A percentile compares a stretch with the other conserved stretches of the same genome.
Conservation (phyloP, 2,797 vertebrate genomes). For the Phoxinus dragarum region DNA sequence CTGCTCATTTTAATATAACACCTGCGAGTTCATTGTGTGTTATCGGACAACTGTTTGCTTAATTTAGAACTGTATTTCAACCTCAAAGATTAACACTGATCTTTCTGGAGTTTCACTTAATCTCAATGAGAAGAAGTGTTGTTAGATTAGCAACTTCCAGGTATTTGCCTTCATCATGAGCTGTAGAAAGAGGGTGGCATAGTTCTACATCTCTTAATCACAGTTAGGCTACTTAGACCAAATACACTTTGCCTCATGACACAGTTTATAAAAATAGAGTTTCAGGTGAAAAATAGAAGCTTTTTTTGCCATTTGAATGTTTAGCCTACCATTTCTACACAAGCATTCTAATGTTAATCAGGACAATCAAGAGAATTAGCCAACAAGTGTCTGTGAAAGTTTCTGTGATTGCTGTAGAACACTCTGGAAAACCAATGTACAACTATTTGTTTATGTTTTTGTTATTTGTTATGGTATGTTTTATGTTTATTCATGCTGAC, state of each 20-base stretch:
- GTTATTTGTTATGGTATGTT: too few relatives aligned
- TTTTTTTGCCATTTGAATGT: background rate
- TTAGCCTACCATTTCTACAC: background rate
- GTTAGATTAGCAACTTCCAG: slow-evolving; percentile 11
- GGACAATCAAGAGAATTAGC: background rate
- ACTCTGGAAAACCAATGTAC: background rate
- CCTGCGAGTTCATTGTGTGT: background rate
- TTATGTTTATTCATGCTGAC: too few relatives aligned
- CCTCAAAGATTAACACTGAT: background rate
- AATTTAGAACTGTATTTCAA: background rate
- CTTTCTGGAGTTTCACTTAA: slow-evolving; percentile 26
- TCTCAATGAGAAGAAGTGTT: background rate
- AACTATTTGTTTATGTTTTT: too few relatives aligned
- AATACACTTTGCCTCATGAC: background rate
- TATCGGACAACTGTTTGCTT: slow-evolving; percentile 5
- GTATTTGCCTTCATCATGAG: background rate
- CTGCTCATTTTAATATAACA: background rate
- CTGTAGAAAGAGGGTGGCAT: background rate
- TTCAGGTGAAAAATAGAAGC: background rate
- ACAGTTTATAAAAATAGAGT: background rate
- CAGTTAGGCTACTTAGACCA: slow-evolving; percentile 4
- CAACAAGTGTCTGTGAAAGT: background rate
- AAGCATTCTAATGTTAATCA: slow-evolving; percentile 4
- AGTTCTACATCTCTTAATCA: background rate
- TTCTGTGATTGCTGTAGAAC: background rate